Evolutionary conservation across 2,797 vertebrate species (phyloP).

Genomic region (Sphenodon punctatus): DNA sequence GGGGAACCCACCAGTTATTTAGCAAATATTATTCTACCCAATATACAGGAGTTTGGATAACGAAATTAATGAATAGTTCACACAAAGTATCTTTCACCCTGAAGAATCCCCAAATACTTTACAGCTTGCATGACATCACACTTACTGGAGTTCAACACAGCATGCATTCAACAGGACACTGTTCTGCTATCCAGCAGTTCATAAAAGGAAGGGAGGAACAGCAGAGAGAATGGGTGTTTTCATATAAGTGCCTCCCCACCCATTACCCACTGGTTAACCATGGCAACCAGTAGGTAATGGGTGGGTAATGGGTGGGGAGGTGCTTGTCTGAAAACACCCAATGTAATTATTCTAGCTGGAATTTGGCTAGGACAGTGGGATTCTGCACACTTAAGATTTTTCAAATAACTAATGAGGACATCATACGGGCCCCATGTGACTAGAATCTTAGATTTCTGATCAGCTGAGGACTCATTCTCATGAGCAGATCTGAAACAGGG

Average conservation of each 20-base stretch:
- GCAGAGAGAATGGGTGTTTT: slow-evolving; percentile 20
- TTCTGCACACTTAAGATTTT: background rate
- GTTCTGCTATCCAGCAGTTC: background rate
- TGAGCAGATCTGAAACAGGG: too few species aligned
- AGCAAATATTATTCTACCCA: background rate
- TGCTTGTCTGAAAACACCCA: too few species aligned
- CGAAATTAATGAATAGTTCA: background rate
- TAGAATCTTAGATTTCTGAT: background rate
- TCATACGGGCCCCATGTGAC: background rate
- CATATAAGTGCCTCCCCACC: too few species aligned
- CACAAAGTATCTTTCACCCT: background rate
- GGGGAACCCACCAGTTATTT: background rate
- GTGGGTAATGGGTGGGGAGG: too few species aligned
- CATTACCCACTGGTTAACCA: too few species aligned
- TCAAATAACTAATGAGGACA: background rate
- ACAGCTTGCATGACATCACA: background rate
- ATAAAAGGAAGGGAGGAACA: background rate
- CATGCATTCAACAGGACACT: slow-evolving; percentile 7
- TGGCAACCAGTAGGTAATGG: too few species aligned
- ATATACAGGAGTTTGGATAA: background rate
- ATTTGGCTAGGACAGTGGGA: background rate
- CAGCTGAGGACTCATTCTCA: too few species aligned
- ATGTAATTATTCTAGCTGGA: too few species aligned
- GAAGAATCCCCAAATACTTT: background rate
- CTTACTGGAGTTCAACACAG: slow-evolving; percentile 2